These are phyloP conservation scores for Exephanes ischioxanthus DNA, from an alignment of 2,888 invertebrate species.

Conservation along the genomic window DNA sequence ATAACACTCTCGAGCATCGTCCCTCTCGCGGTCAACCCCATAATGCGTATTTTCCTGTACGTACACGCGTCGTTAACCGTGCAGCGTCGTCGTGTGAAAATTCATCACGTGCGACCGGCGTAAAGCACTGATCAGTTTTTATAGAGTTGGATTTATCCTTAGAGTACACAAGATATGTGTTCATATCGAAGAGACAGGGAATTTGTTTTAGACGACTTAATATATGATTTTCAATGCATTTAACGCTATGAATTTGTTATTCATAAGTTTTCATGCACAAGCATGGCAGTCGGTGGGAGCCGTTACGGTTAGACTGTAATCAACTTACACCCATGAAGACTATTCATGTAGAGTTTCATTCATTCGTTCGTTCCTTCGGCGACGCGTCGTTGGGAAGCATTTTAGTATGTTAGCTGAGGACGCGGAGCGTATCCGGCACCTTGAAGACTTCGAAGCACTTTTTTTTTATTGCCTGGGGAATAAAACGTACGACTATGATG, in stretches of 20 bases:
- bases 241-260: slow-evolving; percentile 29
- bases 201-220: not conserved
- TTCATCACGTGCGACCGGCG: slow-evolving; percentile 48
- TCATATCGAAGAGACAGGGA: not conserved
- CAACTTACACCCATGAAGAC: not conserved
- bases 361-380: slow-evolving; percentile 14
- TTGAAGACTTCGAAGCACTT: not conserved
- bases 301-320: slow-evolving; percentile 19
- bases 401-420: not conserved
- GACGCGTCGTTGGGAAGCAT: not conserved
- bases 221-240: slow-evolving; percentile 5
- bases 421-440: not conserved
- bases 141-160: slow-evolving; percentile 29
- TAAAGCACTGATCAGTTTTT: slow-evolving; percentile 60
- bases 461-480: not conserved
- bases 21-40: not conserved
- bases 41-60: slow-evolving; percentile 20
- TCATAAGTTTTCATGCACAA: slow-evolving; percentile 25
- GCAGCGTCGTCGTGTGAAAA: not conserved
- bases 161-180: not conserved
- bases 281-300: not conserved
- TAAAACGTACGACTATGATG: no score
- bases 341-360: slow-evolving; percentile 38
- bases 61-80: slow-evolving; percentile 30
- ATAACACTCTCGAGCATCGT: not conserved